A percentile compares a stretch with the other conserved stretches of the same genome.
Evolutionary conservation across 2,113 vertebrate genomes (phyloP).

Genomic region (Platysternon megacephalum): DNA sequence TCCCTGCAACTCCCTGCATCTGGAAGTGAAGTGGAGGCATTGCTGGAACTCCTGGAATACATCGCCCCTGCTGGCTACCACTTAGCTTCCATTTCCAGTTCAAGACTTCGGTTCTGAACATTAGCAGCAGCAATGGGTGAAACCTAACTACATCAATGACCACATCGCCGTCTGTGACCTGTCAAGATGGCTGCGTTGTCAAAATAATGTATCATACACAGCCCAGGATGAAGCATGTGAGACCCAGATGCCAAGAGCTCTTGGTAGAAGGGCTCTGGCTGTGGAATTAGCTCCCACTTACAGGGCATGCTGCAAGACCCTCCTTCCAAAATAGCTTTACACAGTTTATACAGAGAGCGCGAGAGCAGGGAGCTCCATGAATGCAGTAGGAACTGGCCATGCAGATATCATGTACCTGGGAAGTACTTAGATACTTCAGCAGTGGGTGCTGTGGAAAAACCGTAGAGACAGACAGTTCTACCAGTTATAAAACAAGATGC

Average conservation of each 20-base stretch:
- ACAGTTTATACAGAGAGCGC: no score
- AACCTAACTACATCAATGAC: not conserved
- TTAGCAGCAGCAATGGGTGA: not conserved
- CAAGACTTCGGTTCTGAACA: not conserved
- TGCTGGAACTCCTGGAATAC: not conserved
- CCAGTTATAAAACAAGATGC: not conserved
- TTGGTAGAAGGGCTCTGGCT: not conserved
- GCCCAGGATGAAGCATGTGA: not conserved
- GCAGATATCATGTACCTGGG: not conserved
- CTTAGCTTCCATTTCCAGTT: not conserved
- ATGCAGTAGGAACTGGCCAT: not conserved
- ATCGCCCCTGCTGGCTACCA: not conserved
- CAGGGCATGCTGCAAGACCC: not conserved
- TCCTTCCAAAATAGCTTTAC: not conserved
- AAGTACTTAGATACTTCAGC: not conserved
- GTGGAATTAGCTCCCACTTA: not conserved
- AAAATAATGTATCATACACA: not conserved
- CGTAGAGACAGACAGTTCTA: not conserved
- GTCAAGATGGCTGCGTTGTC: not conserved
- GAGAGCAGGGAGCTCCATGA: not conserved
- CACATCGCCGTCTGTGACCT: not conserved
- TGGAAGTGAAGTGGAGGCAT: not conserved
- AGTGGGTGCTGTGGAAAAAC: not conserved
- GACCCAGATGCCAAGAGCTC: not conserved
- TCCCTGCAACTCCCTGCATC: not conserved